These are phyloP conservation scores for Zaprionus vittiger DNA, from an alignment of 1,140 invertebrate species.

Conservation along the genomic window DNA sequence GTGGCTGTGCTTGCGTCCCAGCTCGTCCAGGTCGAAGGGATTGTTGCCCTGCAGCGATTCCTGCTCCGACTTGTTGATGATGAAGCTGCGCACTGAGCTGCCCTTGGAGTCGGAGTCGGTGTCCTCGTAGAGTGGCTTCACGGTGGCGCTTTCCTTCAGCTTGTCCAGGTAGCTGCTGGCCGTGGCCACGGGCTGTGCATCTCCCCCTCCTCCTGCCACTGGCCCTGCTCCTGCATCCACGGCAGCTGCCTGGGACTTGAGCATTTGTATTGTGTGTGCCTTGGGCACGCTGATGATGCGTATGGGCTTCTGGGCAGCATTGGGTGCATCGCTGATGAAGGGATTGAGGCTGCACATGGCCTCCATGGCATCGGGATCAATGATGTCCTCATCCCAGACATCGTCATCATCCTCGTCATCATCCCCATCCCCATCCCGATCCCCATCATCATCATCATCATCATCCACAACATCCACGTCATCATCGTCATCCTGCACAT, in stretches of 20 bases:
- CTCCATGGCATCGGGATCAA: constrained; percentile 55
- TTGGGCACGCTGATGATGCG: constrained; percentile 65
- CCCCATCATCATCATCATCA: constrained; percentile 13
- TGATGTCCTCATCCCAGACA: constrained; percentile 55
- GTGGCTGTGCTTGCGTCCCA: constrained; percentile 65
- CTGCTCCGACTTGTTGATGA: constrained; percentile 76
- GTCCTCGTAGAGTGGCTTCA: constrained; percentile 74
- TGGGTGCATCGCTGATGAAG: constrained; percentile 51
- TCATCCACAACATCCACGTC: constrained; percentile 41
- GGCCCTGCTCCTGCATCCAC: not conserved
- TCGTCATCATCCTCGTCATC: constrained; percentile 41
- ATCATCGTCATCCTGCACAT: constrained; percentile 4
- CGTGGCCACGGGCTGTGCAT: not conserved
- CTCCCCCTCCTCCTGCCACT: not conserved
- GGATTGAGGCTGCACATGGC: constrained; percentile 63
- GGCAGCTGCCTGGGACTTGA: constrained; percentile 42
- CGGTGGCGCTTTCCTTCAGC: constrained; percentile 54
- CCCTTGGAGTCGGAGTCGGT: constrained; percentile 86
- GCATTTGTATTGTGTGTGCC: constrained; percentile 64
- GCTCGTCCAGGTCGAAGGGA: constrained; percentile 73
- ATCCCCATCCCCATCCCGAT: constrained; percentile 24
- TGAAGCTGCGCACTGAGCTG: constrained; percentile 84
- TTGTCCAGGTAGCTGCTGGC: constrained; percentile 55
- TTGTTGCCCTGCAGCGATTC: constrained; percentile 51
- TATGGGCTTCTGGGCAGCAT: constrained; percentile 43